Conservation (phyloP, 2,888 invertebrate genomes). For the Dorcus hopei region DNA sequence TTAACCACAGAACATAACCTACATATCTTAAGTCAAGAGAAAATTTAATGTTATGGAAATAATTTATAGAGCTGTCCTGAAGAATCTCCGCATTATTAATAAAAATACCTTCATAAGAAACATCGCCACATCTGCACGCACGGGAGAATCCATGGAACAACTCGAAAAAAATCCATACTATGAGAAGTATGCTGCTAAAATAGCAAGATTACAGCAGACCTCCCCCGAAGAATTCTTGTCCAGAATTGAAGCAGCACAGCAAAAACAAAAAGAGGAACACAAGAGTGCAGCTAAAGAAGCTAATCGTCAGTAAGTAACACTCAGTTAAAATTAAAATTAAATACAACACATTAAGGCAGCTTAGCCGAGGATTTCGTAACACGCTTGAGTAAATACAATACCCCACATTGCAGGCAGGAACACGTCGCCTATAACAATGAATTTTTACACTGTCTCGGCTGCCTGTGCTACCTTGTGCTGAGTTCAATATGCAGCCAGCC, state of each 20-base stretch:
- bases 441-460: no score
- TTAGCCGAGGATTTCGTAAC: not conserved
- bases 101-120: slow-evolving; percentile 17
- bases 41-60: slow-evolving; percentile 8
- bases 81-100: not conserved
- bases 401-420: not conserved
- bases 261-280: slow-evolving; percentile 41
- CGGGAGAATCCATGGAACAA: slow-evolving; percentile 55
- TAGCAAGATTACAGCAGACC: slow-evolving; percentile 68
- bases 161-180: slow-evolving; percentile 72
- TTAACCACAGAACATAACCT: not conserved
- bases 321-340: no score
- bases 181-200: slow-evolving; percentile 77
- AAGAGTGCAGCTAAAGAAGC: not conserved
- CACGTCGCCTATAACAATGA: slow-evolving; percentile 27
- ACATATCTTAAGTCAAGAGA: no score
- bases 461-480: no score
- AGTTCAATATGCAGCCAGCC: not conserved
- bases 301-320: slow-evolving; percentile 14
- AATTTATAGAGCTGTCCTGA: not conserved
- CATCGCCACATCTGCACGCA: slow-evolving; percentile 47
- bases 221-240: slow-evolving; percentile 72
- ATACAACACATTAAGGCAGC: no score
- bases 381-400: not conserved
- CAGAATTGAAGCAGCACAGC: slow-evolving; percentile 57